phyloP scores from a whole-genome alignment of 2,888 invertebrate genomes.

The Endomychus coccineus region DNA sequence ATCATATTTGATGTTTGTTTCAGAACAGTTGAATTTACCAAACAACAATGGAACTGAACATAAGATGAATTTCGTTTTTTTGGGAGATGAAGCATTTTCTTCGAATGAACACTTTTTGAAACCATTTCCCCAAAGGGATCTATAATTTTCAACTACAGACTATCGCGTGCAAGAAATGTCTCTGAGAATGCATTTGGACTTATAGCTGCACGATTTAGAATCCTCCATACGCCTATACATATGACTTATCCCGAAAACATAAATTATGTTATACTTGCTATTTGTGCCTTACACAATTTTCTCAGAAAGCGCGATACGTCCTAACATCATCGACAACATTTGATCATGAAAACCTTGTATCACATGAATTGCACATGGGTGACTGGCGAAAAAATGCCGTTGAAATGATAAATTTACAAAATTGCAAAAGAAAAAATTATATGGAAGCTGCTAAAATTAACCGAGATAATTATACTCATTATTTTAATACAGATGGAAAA shows the following conservation, averaged over 20 bases:
- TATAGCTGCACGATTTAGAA: slow-evolving; percentile 14
- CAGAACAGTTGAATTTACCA: slow-evolving; percentile 4
- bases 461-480: slow-evolving; percentile 3
- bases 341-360: slow-evolving; percentile 3
- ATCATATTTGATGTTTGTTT: too few relatives aligned
- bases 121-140: slow-evolving; percentile 12
- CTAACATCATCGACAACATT: slow-evolving; percentile 3
- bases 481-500: slow-evolving; percentile 6
- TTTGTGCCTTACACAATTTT: slow-evolving; percentile 7
- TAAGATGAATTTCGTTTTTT: slow-evolving; percentile 5
- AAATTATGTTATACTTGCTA: slow-evolving; percentile 3
- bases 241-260: slow-evolving; percentile 5
- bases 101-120: slow-evolving; percentile 12
- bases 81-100: slow-evolving; percentile 13
- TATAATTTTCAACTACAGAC: too few relatives aligned
- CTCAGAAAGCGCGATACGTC: slow-evolving; percentile 4
- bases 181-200: slow-evolving; percentile 17
- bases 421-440: neutral
- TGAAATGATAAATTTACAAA: slow-evolving; percentile 1
- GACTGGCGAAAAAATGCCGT: too few relatives aligned
- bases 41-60: neutral
- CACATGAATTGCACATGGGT: slow-evolving; percentile 1
- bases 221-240: slow-evolving; percentile 11
- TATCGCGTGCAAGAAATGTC: slow-evolving; percentile 13
- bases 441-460: slow-evolving; percentile 5